A percentile compares a stretch with the other conserved stretches of the same genome.
These are phyloP conservation scores for Lineus longissimus DNA, from an alignment of 1,140 invertebrate species.

Conservation along the genomic window DNA sequence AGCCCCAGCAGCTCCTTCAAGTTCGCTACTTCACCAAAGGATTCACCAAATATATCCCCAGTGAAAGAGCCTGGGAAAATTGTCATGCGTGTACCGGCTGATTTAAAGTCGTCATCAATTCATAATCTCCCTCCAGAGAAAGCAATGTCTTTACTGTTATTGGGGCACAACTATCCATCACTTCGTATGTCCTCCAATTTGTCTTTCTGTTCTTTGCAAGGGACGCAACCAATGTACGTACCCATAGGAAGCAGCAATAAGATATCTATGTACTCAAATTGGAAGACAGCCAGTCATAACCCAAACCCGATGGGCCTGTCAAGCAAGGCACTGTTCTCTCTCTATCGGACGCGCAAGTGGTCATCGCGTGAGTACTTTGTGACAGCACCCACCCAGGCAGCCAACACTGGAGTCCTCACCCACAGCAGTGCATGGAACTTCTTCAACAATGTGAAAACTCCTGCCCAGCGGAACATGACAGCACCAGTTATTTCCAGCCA, in stretches of 20 bases:
- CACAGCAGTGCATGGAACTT: slow-evolving; percentile 53
- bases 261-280: slow-evolving; percentile 97
- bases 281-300: slow-evolving; percentile 64
- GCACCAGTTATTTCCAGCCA: slow-evolving; percentile 1
- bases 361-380: slow-evolving; percentile 68
- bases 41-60: slow-evolving; percentile 9
- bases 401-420: slow-evolving; percentile 41
- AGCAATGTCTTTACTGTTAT: slow-evolving; percentile 3
- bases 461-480: slow-evolving; percentile 14
- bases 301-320: slow-evolving; percentile 69
- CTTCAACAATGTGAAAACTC: slow-evolving; percentile 22
- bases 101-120: background rate
- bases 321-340: slow-evolving; percentile 63
- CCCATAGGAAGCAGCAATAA: slow-evolving; percentile 70
- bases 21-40: background rate
- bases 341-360: slow-evolving; percentile 50
- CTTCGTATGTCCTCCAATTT: slow-evolving; percentile 52
- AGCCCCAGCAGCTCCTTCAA: no score
- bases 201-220: slow-evolving; percentile 85
- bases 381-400: slow-evolving; percentile 54
- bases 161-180: slow-evolving; percentile 40
- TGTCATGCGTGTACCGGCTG: no score
- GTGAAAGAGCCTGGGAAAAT: background rate
- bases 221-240: slow-evolving; percentile 92
- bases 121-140: background rate